phyloP scores from a whole-genome alignment of 1,140 invertebrate genomes.

The Neodiprion fabricii region DNA sequence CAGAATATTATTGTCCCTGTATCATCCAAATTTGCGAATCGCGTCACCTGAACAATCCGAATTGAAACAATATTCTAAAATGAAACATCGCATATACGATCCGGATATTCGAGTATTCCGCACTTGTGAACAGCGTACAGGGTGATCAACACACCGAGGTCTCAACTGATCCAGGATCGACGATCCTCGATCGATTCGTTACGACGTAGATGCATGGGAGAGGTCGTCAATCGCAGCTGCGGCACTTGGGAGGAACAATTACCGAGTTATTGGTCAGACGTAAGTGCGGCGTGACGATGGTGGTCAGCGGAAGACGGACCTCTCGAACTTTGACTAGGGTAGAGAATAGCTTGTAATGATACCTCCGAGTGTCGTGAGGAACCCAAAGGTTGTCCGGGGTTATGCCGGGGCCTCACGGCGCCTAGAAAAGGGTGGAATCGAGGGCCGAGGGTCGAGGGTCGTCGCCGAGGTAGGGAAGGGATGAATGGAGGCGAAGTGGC shows the following conservation, averaged over 20 bases:
- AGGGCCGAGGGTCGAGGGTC: slow-evolving; percentile 24
- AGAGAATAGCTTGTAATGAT: neutral
- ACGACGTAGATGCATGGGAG: neutral
- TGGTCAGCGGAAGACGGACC: slow-evolving; percentile 3
- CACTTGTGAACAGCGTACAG: no score
- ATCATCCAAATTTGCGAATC: no score
- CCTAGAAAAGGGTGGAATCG: slow-evolving; percentile 22
- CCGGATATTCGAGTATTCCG: no score
- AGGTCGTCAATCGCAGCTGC: slow-evolving; percentile 1
- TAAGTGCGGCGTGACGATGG: neutral
- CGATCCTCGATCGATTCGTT: no score
- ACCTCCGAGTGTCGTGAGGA: slow-evolving; percentile 6
- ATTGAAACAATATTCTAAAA: no score
- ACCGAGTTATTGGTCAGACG: neutral
- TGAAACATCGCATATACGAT: no score
- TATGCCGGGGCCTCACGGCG: slow-evolving; percentile 14
- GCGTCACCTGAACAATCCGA: no score
- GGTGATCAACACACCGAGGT: no score
- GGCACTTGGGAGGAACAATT: neutral
- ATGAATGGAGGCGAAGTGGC: slow-evolving; percentile 21
- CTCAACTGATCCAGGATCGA: no score
- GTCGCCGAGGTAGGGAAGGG: neutral
- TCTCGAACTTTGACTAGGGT: slow-evolving; percentile 4
- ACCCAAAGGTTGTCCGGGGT: slow-evolving; percentile 4
- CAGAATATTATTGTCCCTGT: no score